These are phyloP conservation scores for Lochmaea crataegi DNA, from an alignment of 2,888 invertebrate species.

Conservation along the genomic window DNA sequence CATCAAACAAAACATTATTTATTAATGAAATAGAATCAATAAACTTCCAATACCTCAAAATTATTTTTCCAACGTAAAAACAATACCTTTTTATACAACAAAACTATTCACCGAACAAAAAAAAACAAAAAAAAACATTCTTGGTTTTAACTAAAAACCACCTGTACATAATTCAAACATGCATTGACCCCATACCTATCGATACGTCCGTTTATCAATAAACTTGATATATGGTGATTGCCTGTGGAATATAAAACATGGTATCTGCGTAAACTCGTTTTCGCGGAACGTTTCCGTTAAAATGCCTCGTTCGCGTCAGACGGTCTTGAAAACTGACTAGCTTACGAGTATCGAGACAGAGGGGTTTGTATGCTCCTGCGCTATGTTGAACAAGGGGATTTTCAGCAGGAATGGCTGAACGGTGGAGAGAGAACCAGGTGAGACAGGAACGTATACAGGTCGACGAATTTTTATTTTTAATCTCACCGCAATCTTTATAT, in stretches of 20 bases:
- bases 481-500: no score
- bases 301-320: conserved; percentile 8
- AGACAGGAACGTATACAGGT: conserved; percentile 21
- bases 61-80: no score
- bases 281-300: not conserved
- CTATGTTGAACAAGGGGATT: conserved; percentile 16
- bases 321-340: conserved; percentile 24
- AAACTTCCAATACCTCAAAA: no score
- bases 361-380: conserved; percentile 33
- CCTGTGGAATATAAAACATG: conserved; percentile 15
- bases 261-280: conserved; percentile 7
- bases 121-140: no score
- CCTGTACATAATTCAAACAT: conserved; percentile 4
- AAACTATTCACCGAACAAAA: no score
- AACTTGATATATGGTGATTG: conserved; percentile 9
- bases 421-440: conserved; percentile 34
- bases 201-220: conserved; percentile 10
- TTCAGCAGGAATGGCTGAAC: conserved; percentile 35
- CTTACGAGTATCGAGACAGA: conserved; percentile 1
- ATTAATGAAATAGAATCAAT: no score
- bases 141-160: not conserved
- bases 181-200: conserved; percentile 17
- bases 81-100: no score
- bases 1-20: no score
- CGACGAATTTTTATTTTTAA: not conserved